phyloP scores from a whole-genome alignment of 2,888 invertebrate genomes.

The Hypercompe scribonia region DNA sequence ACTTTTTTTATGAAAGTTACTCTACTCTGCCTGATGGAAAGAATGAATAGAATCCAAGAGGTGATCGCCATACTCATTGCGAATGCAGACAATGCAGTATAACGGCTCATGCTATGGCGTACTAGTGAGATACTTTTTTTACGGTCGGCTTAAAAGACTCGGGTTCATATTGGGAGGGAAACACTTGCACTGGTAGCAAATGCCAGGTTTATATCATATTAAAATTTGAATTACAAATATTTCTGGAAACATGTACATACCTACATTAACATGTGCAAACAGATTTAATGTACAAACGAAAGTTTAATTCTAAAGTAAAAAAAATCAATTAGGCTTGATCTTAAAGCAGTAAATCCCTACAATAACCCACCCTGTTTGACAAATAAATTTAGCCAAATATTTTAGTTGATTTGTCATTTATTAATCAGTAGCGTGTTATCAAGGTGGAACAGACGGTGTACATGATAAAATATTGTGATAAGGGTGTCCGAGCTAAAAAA shows the following conservation, averaged over 20 bases:
- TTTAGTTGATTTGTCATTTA: conserved; percentile 57
- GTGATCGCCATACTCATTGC: no score
- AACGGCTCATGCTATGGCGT: no score
- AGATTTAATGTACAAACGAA: conserved; percentile 10
- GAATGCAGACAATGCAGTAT: no score
- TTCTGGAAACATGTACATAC: background rate
- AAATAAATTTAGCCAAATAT: conserved; percentile 56
- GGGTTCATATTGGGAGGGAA: no score
- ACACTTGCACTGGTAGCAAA: no score
- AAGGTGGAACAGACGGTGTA: conserved; percentile 63
- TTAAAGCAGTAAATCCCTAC: conserved; percentile 35
- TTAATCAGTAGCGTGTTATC: conserved; percentile 81
- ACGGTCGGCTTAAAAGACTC: no score
- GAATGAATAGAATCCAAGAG: no score
- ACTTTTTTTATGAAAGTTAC: no score
- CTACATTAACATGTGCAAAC: background rate
- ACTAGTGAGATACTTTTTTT: no score
- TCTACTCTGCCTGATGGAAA: no score
- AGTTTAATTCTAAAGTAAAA: conserved; percentile 32
- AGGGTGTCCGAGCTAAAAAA: conserved; percentile 67
- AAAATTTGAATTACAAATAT: background rate
- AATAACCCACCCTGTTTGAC: conserved; percentile 25
- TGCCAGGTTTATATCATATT: background rate
- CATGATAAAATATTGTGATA: conserved; percentile 77
- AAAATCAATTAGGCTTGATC: conserved; percentile 45